Evolutionary conservation across 2,797 vertebrate species (phyloP).

Genomic region (Sebastes miniatus): DNA sequence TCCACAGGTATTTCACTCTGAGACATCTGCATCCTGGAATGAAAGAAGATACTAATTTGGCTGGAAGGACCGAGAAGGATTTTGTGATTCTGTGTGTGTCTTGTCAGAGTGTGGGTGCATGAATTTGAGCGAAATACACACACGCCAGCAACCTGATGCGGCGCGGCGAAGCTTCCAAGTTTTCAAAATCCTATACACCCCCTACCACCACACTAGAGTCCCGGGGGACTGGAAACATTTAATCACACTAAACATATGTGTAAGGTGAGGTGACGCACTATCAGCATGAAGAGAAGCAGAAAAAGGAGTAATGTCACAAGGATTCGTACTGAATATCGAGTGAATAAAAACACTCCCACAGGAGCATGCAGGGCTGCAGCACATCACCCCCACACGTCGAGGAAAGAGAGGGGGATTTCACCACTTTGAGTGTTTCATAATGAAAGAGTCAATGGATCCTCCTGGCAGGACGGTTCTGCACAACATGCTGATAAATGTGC

Average conservation of each 20-base stretch:
- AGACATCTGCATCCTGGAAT: conserved; percentile 51
- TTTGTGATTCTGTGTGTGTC: conserved; percentile 28
- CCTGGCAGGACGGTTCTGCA: neutral
- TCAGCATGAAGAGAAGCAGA: conserved; percentile 19
- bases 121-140: conserved; percentile 21
- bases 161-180: conserved; percentile 26
- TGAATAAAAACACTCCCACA: conserved; percentile 35
- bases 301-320: conserved; percentile 24
- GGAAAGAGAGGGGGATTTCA: neutral
- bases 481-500: neutral
- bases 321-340: conserved; percentile 10
- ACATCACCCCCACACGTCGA: conserved; percentile 25
- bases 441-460: conserved; percentile 13
- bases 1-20: conserved; percentile 60
- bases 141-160: conserved; percentile 34
- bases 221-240: conserved; percentile 15
- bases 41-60: conserved; percentile 67
- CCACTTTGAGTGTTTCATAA: conserved; percentile 15
- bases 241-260: conserved; percentile 52
- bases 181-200: conserved; percentile 32
- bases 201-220: neutral
- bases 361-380: conserved; percentile 4
- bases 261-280: conserved; percentile 18
- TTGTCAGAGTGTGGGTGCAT: conserved; percentile 42
- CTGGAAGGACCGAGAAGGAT: conserved; percentile 43